phyloP scores from a whole-genome alignment of 2,797 vertebrate species.

The Sciurus vulgaris region DNA sequence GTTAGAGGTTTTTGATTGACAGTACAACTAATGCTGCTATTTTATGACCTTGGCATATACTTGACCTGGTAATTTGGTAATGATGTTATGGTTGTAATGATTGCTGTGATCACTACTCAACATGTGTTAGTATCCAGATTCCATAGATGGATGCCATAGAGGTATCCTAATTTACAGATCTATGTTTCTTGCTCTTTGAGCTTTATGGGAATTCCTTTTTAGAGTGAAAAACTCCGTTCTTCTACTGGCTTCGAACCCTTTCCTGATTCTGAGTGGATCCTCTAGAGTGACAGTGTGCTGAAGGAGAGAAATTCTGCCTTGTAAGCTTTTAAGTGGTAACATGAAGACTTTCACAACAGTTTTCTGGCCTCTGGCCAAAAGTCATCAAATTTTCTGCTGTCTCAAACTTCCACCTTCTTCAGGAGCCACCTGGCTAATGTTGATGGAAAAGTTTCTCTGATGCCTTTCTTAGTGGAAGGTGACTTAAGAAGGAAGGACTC shows the following conservation, averaged over 20 bases:
- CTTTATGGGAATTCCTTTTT: not conserved
- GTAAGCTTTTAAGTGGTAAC: constrained; percentile 14
- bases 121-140: not conserved
- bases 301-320: constrained; percentile 29
- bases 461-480: constrained; percentile 4
- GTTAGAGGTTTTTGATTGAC: constrained; percentile 32
- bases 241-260: not conserved
- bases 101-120: not conserved
- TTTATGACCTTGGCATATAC: constrained; percentile 70
- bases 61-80: constrained; percentile 72
- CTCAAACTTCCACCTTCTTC: constrained; percentile 26
- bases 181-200: constrained; percentile 42
- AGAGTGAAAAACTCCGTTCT: constrained; percentile 9
- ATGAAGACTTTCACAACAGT: not conserved
- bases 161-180: not conserved
- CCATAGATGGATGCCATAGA: not conserved
- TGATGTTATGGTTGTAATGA: constrained; percentile 60
- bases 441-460: constrained; percentile 9
- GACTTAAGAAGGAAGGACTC: not conserved
- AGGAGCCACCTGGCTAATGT: not conserved
- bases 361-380: constrained; percentile 52
- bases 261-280: not conserved
- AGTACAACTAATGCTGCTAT: constrained; percentile 68
- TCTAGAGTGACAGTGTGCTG: constrained; percentile 13
- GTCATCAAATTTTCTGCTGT: not conserved